These are phyloP conservation scores for Dryoscopus gambensis DNA, from an alignment of 2,113 vertebrate species.

Conservation along the genomic window DNA sequence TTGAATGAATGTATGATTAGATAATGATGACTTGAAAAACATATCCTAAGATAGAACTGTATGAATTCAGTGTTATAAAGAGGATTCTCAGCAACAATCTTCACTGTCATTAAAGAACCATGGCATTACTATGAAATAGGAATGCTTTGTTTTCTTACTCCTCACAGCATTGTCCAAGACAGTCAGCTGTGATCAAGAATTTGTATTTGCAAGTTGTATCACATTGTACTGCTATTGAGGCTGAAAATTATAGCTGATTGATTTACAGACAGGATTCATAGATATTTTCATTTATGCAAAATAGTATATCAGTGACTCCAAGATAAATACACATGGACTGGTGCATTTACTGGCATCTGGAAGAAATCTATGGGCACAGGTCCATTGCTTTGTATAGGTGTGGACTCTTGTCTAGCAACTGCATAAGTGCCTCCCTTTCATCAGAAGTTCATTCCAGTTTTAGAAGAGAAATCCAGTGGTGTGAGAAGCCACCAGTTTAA, in stretches of 20 bases:
- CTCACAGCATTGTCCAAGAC: neutral
- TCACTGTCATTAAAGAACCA: neutral
- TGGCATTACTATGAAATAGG: neutral
- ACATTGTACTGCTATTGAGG: neutral
- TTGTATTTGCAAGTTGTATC: neutral
- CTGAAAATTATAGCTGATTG: neutral
- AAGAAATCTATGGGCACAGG: neutral
- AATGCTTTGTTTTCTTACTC: neutral
- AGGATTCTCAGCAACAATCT: neutral
- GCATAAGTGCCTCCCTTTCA: neutral
- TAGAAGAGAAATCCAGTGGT: neutral
- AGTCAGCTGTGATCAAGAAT: neutral
- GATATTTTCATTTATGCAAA: neutral
- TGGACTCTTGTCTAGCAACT: neutral
- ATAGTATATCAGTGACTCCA: neutral
- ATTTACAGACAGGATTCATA: neutral
- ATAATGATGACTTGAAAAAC: conserved; percentile 5
- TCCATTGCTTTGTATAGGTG: neutral
- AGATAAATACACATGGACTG: neutral
- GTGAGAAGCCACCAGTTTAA: neutral
- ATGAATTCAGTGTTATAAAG: neutral
- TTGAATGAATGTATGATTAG: conserved; percentile 27
- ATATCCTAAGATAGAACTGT: neutral
- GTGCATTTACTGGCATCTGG: neutral
- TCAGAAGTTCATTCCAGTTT: neutral